A percentile compares a stretch with the other conserved stretches of the same genome.
These are phyloP conservation scores for Rhyacophila evoluta DNA, from an alignment of 2,888 invertebrate species.

Conservation along the genomic window DNA sequence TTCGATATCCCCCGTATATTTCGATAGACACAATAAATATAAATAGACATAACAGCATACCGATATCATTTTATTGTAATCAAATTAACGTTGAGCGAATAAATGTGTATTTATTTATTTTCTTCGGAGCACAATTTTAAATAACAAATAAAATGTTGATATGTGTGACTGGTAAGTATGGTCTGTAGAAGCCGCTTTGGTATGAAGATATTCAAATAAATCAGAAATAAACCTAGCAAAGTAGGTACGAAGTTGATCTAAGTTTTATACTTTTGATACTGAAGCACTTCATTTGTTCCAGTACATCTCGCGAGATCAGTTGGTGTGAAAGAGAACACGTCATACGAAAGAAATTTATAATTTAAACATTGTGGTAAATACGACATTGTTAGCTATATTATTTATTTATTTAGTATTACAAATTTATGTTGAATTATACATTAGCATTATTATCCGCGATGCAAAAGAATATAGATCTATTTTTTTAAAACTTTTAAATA, in stretches of 20 bases:
- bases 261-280: background rate
- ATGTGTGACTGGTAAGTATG: background rate
- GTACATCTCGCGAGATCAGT: constrained; percentile 2
- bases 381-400: too few relatives aligned
- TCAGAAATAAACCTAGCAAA: background rate
- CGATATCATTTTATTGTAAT: background rate
- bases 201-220: background rate
- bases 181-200: background rate
- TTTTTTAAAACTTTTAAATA: too few relatives aligned
- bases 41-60: too few relatives aligned
- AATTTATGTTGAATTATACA: too few relatives aligned
- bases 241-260: background rate
- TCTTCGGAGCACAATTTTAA: background rate
- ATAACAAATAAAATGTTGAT: background rate
- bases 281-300: background rate
- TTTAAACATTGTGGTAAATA: background rate
- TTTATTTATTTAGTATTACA: too few relatives aligned
- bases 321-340: background rate
- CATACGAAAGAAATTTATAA: background rate
- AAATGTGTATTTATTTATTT: constrained; percentile 1
- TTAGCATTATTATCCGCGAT: too few relatives aligned
- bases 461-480: too few relatives aligned
- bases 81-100: constrained; percentile 1
- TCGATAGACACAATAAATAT: too few relatives aligned
- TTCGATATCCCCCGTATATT: too few relatives aligned